A percentile compares a stretch with the other conserved stretches of the same genome.
These are phyloP conservation scores for Osedax frankpressi DNA, from an alignment of 2,888 invertebrate genomes.

Conservation along the genomic window DNA sequence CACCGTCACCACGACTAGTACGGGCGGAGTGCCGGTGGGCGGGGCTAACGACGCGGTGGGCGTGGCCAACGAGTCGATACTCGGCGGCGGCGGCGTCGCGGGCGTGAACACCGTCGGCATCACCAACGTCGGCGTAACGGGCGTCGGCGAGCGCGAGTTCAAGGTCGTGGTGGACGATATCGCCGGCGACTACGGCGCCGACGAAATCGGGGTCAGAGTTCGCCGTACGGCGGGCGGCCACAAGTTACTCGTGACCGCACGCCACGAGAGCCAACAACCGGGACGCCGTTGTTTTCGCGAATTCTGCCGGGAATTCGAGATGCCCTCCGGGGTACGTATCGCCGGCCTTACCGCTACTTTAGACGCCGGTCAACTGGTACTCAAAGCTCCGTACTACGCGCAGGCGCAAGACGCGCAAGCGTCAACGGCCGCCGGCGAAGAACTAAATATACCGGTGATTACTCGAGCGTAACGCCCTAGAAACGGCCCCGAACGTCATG, in stretches of 20 bases:
- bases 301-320: conserved; percentile 45
- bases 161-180: conserved; percentile 35
- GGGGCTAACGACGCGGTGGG: background rate
- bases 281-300: conserved; percentile 42
- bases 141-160: conserved; percentile 1
- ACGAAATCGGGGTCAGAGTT: conserved; percentile 33
- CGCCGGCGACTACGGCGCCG: conserved; percentile 40
- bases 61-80: background rate
- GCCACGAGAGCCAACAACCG: conserved; percentile 40
- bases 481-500: too few species aligned
- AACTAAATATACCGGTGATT: background rate
- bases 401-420: background rate
- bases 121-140: background rate
- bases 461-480: too few species aligned
- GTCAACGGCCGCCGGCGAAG: background rate
- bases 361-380: conserved; percentile 40
- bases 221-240: too few species aligned
- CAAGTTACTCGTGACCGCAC: conserved; percentile 41
- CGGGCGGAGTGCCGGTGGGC: background rate
- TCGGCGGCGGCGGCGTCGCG: background rate
- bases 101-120: background rate
- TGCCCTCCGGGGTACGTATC: conserved; percentile 43
- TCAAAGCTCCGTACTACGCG: conserved; percentile 38
- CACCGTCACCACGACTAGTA: background rate
- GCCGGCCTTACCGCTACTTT: conserved; percentile 40